Evolutionary conservation across 2,797 vertebrate genomes (phyloP), one percentile per base, ranked within the genome.

Genomic region (Malacoctenus gilli): DNA sequence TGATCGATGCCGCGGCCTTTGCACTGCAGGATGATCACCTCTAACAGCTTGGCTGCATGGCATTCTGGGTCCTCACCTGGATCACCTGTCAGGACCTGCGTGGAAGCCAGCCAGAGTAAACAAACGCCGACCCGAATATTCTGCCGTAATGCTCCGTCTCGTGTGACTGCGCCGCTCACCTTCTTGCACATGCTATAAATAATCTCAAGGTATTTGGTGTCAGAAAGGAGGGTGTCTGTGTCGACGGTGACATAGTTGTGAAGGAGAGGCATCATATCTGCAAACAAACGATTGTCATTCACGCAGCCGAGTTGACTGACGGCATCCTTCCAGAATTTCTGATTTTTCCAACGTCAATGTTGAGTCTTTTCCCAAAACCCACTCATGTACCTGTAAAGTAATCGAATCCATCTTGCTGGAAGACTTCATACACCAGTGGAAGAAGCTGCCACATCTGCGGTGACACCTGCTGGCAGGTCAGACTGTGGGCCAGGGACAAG

Each of bases 181-280:
- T 99, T 99, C 90, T 99, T 99, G 89, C 97, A 99, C 97, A 99
- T 99, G 90, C 90, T 96, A 84, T 97, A 99, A 82, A 99, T 98
- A 85, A 99, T 96, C 89, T 99, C 97, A 89, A 99, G 93, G 63
- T 96, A 99, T 87, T 99, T 98, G 68, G 97, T 98, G 85, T 99
- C 96, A 35, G 96, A 98, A 11, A 99, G 78, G 72, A 99, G 95
- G 0, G 95, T 98, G 79, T 98, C 95, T 52, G 97, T 99, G 78
- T 98, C 97, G 62, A 99, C 95, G 41, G 97, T 99, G 76, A 99
- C 94, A 5, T 99, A 99, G 89, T 99, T 99, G 89, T 99, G 97
- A 76, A 99, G 94, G 49, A 99, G 95, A 68, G 97, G 97, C 97
- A 99, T 99, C 97, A 99, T 98, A 80, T 99, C 97, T 99, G 83